Evolutionary conservation across 2,888 invertebrate genomes (phyloP).

Genomic region (Ectemnius continuus): DNA sequence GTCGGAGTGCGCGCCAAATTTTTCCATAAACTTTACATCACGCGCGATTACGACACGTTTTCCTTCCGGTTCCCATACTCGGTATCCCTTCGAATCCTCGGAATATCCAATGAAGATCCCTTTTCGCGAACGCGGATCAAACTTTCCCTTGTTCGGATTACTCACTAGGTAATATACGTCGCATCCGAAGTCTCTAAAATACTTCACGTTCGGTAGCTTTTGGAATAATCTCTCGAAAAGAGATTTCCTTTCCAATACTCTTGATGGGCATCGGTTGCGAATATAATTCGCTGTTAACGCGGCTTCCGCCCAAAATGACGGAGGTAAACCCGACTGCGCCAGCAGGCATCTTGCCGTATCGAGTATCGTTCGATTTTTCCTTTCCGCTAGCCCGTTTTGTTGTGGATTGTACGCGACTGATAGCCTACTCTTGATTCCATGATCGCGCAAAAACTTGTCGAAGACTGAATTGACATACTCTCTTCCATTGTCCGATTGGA

Average conservation of each 20-base stretch:
- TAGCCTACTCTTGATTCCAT: slow-evolving; percentile 54
- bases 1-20: not conserved
- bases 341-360: slow-evolving; percentile 62
- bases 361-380: slow-evolving; percentile 61
- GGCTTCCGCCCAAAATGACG: slow-evolving; percentile 66
- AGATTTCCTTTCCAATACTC: slow-evolving; percentile 29
- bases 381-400: slow-evolving; percentile 65
- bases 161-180: not conserved
- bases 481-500: slow-evolving; percentile 28
- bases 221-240: slow-evolving; percentile 47
- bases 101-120: slow-evolving; percentile 8
- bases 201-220: slow-evolving; percentile 43
- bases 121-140: not conserved
- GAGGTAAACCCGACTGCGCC: slow-evolving; percentile 44
- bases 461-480: slow-evolving; percentile 49
- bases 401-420: slow-evolving; percentile 59
- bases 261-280: slow-evolving; percentile 58
- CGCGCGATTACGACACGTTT: not conserved
- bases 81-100: slow-evolving; percentile 2
- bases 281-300: slow-evolving; percentile 59
- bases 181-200: slow-evolving; percentile 58
- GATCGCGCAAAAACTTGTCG: slow-evolving; percentile 43
- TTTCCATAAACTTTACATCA: not conserved
- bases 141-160: not conserved
- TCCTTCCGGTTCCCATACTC: not conserved